Percentiles rank a stretch among this genome's conserved stretches.
phyloP scores from a whole-genome alignment of 2,113 vertebrate species.

The Siphamia tubifer region DNA sequence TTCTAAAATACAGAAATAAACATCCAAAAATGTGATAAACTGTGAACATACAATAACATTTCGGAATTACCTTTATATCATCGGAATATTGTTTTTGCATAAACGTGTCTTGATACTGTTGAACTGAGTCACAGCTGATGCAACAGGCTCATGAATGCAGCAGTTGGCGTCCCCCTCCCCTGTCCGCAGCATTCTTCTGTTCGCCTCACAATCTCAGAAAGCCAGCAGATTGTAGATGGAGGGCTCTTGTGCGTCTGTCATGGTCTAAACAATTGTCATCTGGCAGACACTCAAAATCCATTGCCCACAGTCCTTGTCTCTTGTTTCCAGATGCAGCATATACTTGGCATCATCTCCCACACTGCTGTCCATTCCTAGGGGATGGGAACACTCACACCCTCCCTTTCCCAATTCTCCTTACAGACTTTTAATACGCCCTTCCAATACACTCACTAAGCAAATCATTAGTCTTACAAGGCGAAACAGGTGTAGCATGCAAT shows the following conservation, averaged over 20 bases:
- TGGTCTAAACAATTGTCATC: slow-evolving; percentile 61
- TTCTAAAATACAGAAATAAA: too few species aligned
- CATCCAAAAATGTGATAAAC: too few species aligned
- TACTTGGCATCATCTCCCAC: slow-evolving; percentile 53
- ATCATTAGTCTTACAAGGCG: slow-evolving; percentile 52
- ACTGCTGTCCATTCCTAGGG: slow-evolving; percentile 23
- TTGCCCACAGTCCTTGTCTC: slow-evolving; percentile 63
- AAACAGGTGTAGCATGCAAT: slow-evolving; percentile 51
- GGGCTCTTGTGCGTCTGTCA: slow-evolving; percentile 52
- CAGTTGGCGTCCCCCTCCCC: slow-evolving; percentile 18
- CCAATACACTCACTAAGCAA: slow-evolving; percentile 32
- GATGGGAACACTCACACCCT: slow-evolving; percentile 9
- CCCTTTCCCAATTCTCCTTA: slow-evolving; percentile 17
- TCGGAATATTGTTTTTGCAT: too few species aligned
- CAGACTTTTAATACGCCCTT: slow-evolving; percentile 47
- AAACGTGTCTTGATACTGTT: slow-evolving; percentile 2
- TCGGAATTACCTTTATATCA: too few species aligned
- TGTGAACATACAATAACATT: too few species aligned
- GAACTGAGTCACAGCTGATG: slow-evolving; percentile 37
- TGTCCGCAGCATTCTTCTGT: slow-evolving; percentile 45
- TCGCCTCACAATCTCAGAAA: slow-evolving; percentile 51
- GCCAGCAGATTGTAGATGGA: slow-evolving; percentile 62
- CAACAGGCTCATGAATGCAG: slow-evolving; percentile 46
- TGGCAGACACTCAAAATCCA: slow-evolving; percentile 56
- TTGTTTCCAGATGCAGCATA: slow-evolving; percentile 56